Conservation (phyloP, 2,113 vertebrate genomes). For the Theristicus caerulescens region DNA sequence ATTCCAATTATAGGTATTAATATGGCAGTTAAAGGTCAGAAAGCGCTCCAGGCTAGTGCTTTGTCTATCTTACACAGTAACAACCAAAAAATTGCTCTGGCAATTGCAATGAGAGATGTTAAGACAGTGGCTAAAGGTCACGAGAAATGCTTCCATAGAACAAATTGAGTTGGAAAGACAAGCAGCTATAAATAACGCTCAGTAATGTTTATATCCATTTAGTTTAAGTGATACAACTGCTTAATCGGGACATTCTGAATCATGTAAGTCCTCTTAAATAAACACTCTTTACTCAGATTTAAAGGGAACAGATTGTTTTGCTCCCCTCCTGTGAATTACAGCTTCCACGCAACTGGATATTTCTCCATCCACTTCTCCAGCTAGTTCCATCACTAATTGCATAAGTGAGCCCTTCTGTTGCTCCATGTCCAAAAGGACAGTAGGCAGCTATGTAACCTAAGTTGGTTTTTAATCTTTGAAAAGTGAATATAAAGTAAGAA, state of each 20-base stretch:
- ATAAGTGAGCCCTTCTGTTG: not conserved
- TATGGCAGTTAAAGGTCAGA: conserved; percentile 42
- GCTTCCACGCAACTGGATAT: not conserved
- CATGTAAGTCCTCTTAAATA: not conserved
- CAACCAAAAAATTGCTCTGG: not conserved
- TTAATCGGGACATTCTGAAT: not conserved
- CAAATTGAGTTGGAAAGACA: not conserved
- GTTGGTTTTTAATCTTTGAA: not conserved
- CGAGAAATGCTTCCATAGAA: not conserved
- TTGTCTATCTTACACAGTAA: not conserved
- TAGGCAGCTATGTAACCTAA: not conserved
- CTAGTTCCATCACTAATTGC: not conserved
- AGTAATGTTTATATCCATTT: not conserved
- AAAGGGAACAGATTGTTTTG: not conserved
- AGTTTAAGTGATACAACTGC: not conserved
- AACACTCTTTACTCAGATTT: not conserved
- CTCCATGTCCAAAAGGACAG: not conserved
- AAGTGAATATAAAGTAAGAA: not conserved
- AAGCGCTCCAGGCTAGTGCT: not conserved
- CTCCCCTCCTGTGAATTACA: not conserved
- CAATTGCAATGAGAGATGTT: not conserved
- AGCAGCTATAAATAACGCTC: not conserved
- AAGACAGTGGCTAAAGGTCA: conserved; percentile 9
- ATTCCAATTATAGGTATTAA: conserved; percentile 43
- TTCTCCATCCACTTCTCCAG: not conserved